phyloP scores from a whole-genome alignment of 2,888 invertebrate genomes.

The Pristionchus entomophagus region DNA sequence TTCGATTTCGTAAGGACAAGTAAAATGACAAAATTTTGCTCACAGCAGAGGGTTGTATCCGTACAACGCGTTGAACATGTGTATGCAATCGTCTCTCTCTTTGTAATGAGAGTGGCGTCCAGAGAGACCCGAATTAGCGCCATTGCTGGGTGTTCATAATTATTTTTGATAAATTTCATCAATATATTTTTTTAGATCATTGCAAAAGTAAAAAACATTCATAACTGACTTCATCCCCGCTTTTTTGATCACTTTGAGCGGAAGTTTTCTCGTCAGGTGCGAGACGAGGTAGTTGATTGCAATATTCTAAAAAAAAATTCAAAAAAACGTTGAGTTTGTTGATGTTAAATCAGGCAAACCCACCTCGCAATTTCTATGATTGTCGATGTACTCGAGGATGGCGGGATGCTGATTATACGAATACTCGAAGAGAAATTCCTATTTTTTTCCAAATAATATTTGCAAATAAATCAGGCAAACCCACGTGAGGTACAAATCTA shows the following conservation, averaged over 20 bases:
- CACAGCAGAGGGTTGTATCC: constrained; percentile 96
- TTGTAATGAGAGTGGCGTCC: constrained; percentile 77
- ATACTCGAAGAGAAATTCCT: constrained; percentile 95
- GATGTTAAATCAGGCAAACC: background rate
- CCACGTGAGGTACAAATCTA: too few species aligned
- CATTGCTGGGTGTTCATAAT: background rate
- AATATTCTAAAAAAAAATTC: constrained; percentile 86
- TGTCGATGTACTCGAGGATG: constrained; percentile 94
- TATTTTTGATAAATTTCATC: background rate
- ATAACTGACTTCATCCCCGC: constrained; percentile 60
- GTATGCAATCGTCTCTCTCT: constrained; percentile 96
- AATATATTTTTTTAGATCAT: background rate
- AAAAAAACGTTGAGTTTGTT: too few species aligned
- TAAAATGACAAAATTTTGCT: constrained; percentile 82
- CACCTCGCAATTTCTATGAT: constrained; percentile 94
- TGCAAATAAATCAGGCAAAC: too few species aligned
- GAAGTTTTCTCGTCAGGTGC: constrained; percentile 94
- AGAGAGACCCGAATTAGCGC: constrained; percentile 12
- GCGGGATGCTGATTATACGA: constrained; percentile 93
- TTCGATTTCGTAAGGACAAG: too few species aligned
- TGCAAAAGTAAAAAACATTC: background rate
- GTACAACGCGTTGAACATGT: constrained; percentile 90
- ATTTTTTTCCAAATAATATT: background rate
- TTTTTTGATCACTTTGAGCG: constrained; percentile 86
- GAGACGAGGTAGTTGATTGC: constrained; percentile 99